phyloP scores from a whole-genome alignment of 2,888 invertebrate species.

The Gryllus longicercus region DNA sequence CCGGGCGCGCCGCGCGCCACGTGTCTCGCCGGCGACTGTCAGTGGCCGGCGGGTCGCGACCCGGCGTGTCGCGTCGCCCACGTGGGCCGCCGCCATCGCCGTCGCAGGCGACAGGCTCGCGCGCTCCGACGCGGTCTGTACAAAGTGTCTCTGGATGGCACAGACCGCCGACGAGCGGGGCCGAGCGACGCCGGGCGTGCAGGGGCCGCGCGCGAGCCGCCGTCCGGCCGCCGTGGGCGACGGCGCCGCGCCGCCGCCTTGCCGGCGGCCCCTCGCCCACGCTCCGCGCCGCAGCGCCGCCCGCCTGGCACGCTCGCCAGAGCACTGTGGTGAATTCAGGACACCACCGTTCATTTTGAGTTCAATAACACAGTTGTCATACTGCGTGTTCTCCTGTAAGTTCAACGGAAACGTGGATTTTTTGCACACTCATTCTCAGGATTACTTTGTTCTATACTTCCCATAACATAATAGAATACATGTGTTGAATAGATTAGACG shows the following conservation, averaged over 20 bases:
- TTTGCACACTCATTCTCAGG: no score
- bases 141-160: background rate
- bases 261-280: no score
- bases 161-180: background rate
- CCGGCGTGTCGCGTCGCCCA: slow-evolving; percentile 2
- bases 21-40: background rate
- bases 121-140: background rate
- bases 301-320: no score
- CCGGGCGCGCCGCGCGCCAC: background rate
- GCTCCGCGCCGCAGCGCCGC: no score
- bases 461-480: no score
- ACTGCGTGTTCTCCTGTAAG: no score
- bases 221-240: background rate
- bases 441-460: no score
- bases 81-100: background rate
- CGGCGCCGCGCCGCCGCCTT: background rate
- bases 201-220: background rate
- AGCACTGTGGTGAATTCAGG: no score
- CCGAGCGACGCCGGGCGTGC: background rate
- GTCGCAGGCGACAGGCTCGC: background rate
- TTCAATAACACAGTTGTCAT: no score
- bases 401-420: no score
- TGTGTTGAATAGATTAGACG: no score
- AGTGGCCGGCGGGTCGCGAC: background rate
- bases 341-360: no score